Percentiles rank a stretch among this genome's conserved stretches.
phyloP scores from a whole-genome alignment of 2,113 vertebrate species.

The Silurus glanis region DNA sequence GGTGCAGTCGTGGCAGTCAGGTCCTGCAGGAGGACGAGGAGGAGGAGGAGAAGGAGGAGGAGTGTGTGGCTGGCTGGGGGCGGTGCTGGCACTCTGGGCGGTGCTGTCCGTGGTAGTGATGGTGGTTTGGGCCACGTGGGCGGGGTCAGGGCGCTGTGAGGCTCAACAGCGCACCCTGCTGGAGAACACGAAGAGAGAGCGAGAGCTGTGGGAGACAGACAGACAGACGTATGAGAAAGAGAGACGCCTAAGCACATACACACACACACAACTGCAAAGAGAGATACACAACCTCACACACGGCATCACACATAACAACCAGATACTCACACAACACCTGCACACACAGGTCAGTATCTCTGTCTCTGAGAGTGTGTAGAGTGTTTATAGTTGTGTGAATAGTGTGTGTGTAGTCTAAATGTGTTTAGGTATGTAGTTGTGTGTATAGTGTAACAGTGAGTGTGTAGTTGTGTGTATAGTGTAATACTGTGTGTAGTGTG shows the following conservation, averaged over 20 bases:
- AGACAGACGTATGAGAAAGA: constrained; percentile 14
- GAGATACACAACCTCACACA: constrained; percentile 31
- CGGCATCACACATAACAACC: constrained; percentile 9
- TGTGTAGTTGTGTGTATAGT: neutral
- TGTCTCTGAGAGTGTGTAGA: neutral
- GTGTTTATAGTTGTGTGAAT: neutral
- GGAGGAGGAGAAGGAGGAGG: constrained; percentile 23
- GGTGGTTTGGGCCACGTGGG: constrained; percentile 53
- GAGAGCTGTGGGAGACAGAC: neutral
- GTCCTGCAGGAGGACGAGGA: neutral
- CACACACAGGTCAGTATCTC: constrained; percentile 31
- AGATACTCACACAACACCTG: constrained; percentile 27
- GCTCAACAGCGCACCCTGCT: neutral
- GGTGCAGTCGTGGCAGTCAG: constrained; percentile 32
- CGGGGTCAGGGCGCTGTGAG: constrained; percentile 28
- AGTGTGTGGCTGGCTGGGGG: constrained; percentile 41
- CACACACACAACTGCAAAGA: constrained; percentile 34
- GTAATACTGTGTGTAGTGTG: neutral
- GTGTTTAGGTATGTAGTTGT: neutral
- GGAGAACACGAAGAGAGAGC: constrained; percentile 37
- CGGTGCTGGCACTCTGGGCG: constrained; percentile 52
- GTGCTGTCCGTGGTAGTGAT: constrained; percentile 53
- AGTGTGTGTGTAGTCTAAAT: no score
- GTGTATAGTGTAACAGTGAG: neutral
- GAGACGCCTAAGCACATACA: constrained; percentile 13